Evolutionary conservation across 2,888 invertebrate genomes (phyloP).

Genomic region (Euclidia mi): DNA sequence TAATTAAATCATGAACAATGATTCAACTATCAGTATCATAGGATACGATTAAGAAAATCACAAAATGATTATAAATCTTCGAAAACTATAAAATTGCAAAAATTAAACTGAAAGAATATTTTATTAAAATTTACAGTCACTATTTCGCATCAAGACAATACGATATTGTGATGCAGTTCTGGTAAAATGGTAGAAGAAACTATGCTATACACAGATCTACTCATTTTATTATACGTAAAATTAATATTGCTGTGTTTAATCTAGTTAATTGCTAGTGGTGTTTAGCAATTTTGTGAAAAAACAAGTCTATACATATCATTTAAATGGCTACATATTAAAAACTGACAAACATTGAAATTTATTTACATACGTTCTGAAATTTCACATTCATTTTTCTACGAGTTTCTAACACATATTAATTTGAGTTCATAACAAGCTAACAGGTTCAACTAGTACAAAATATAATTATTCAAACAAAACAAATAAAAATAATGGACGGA

Average conservation of each 20-base stretch:
- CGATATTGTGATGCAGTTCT: slow-evolving; percentile 35
- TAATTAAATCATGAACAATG: slow-evolving; percentile 47
- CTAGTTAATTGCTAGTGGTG: slow-evolving; percentile 51
- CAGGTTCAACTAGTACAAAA: slow-evolving; percentile 45
- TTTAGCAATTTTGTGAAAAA: slow-evolving; percentile 50
- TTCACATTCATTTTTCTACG: slow-evolving; percentile 64
- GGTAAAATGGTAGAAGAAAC: slow-evolving; percentile 34
- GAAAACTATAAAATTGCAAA: slow-evolving; percentile 22
- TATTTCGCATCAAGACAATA: slow-evolving; percentile 32
- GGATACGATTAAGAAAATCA: slow-evolving; percentile 58
- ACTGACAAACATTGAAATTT: slow-evolving; percentile 50
- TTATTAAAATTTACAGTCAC: slow-evolving; percentile 17
- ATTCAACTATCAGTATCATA: slow-evolving; percentile 71
- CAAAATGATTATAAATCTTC: slow-evolving; percentile 23
- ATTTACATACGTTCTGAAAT: slow-evolving; percentile 57
- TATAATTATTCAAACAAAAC: slow-evolving; percentile 55
- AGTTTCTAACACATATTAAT: slow-evolving; percentile 55
- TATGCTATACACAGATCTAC: slow-evolving; percentile 68
- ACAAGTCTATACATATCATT: slow-evolving; percentile 28
- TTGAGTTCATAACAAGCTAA: slow-evolving; percentile 48
- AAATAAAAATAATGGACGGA: slow-evolving; percentile 76
- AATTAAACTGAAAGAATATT: slow-evolving; percentile 13
- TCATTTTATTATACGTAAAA: slow-evolving; percentile 48
- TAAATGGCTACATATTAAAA: slow-evolving; percentile 37
- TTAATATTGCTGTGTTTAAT: slow-evolving; percentile 67